Base-by-base conservation (phyloP, 2,888 invertebrate species). In the Diplazon laetatorius region DNA sequence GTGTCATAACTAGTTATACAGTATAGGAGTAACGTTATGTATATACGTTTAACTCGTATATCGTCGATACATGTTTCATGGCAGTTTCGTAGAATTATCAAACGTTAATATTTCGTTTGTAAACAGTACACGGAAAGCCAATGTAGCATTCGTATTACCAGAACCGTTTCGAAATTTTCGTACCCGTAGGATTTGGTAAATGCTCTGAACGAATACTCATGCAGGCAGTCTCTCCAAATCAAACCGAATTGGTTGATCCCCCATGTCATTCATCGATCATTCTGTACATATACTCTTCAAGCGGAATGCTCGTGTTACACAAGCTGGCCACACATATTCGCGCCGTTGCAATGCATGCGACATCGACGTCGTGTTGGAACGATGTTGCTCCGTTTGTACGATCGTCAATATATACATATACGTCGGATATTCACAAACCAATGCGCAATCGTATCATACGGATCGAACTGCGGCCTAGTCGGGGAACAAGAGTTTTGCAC, bases 191-290 rank as follows among this genome's bases (percentile, higher is more conserved):
- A 30, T 35, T 46, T n/a, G 65, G n/a, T 37, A 18, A 37, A 39
- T 62, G 10, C 62, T 16, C 20, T 14, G 3, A 10, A n/a, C 18
- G 48, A 20, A 35, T 37, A 37, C 63, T 35, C 46, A 35, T 22
- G 35, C 50, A 18, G 30, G 55, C 30, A 55, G 30, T 55, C 55
- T 8, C 37, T 20, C 35, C 46, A n/a, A 65, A 65, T 65, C 35
- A 50, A 65, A 37, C 37, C 48, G n/a, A 60, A 22, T 42, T 39
- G 60, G 42, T 60, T 60, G 60, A 60, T 30, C 60, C 25, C n/a
- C 60, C 30, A 16, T 55, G 55, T 55, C 55, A 55, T 55, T 30
- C 30, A 35, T 30, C 30, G 14, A 30, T 30, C 30, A 30, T 2
- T 30, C 6, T 30, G 30, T 30, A 30, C n/a, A 14, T 35, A 55